Percentiles rank a stretch among this genome's conserved stretches.
These are phyloP conservation scores for Acipenser ruthenus DNA, from an alignment of 2,797 vertebrate species.

Conservation along the genomic window DNA sequence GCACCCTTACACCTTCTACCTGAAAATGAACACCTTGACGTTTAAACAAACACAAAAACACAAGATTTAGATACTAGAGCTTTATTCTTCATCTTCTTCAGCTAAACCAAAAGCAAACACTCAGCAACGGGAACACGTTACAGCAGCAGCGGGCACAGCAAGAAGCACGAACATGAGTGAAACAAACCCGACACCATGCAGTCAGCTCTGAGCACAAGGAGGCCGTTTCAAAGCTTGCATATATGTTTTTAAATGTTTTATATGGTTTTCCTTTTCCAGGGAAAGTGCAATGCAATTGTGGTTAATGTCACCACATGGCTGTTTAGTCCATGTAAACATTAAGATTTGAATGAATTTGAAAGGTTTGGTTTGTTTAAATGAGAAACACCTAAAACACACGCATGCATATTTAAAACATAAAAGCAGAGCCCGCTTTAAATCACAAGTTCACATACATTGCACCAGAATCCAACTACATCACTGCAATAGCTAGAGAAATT, in stretches of 20 bases:
- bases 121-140: constrained; percentile 60
- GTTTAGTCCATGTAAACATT: constrained; percentile 45
- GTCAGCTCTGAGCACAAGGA: constrained; percentile 43
- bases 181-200: constrained; percentile 57
- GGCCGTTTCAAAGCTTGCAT: constrained; percentile 23
- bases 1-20: background rate
- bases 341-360: constrained; percentile 43
- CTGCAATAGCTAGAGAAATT: constrained; percentile 38
- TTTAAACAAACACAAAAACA: constrained; percentile 23
- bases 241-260: constrained; percentile 19
- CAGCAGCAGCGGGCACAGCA: constrained; percentile 2
- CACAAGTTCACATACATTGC: constrained; percentile 45
- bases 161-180: constrained; percentile 49
- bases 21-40: too few relatives aligned
- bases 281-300: constrained; percentile 22
- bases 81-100: constrained; percentile 67
- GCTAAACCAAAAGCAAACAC: constrained; percentile 67
- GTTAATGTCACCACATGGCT: constrained; percentile 21
- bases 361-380: constrained; percentile 32
- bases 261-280: constrained; percentile 28
- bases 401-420: constrained; percentile 32
- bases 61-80: constrained; percentile 47
- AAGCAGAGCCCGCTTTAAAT: constrained; percentile 14
- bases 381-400: constrained; percentile 44
- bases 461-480: constrained; percentile 54